These are phyloP conservation scores for Mormyrops attenuatus DNA, from an alignment of 2,797 vertebrate species.

Conservation along the genomic window DNA sequence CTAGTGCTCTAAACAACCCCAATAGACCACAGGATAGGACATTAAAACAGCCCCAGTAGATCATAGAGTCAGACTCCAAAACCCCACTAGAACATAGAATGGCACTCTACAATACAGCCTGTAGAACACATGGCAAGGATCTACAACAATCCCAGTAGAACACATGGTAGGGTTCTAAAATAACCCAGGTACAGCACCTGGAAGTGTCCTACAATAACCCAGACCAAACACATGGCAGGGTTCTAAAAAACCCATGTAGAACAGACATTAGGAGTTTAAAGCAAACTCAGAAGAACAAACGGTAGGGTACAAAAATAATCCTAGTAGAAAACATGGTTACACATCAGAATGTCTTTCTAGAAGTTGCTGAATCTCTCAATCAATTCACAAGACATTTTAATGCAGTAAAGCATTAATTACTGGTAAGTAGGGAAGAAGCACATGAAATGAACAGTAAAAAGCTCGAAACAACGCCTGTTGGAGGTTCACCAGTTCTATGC, in stretches of 20 bases:
- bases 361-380: slow-evolving; percentile 42
- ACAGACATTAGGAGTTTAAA: not conserved
- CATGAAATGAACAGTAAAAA: slow-evolving; percentile 35
- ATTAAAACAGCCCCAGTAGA: slow-evolving; percentile 19
- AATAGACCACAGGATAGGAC: slow-evolving; percentile 33
- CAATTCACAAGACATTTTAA: slow-evolving; percentile 15
- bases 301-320: slow-evolving; percentile 18
- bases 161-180: not conserved
- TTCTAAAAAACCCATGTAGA: not conserved
- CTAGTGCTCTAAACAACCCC: slow-evolving; percentile 52
- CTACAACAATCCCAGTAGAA: not conserved
- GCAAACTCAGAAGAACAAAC: not conserved
- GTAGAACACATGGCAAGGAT: not conserved
- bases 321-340: slow-evolving; percentile 25
- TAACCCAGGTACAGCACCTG: slow-evolving; percentile 29
- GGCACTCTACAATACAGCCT: not conserved
- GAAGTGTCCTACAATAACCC: not conserved
- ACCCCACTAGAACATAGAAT: not conserved
- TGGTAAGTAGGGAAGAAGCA: slow-evolving; percentile 37
- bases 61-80: not conserved
- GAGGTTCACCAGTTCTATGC: not conserved
- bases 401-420: slow-evolving; percentile 36
- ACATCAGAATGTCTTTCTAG: slow-evolving; percentile 27
- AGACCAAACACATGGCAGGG: not conserved
- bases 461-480: not conserved